These are phyloP conservation scores for Drosophila pseudoobscura DNA, from an alignment of 1,140 invertebrate species.

Conservation along the genomic window DNA sequence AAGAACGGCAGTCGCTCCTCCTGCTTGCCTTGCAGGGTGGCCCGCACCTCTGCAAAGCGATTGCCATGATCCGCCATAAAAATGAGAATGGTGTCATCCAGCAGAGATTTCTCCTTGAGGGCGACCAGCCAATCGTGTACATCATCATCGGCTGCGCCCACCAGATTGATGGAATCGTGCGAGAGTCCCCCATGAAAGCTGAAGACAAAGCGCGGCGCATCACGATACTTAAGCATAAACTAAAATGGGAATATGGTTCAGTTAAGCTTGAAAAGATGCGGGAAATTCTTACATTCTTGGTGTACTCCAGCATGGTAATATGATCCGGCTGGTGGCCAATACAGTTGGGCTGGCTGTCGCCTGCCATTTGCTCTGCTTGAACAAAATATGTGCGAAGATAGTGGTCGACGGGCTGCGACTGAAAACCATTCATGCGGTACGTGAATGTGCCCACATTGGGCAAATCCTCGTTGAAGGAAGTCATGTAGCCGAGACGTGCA, in stretches of 20 bases:
- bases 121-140: constrained; percentile 87
- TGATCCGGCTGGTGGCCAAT: constrained; percentile 91
- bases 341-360: constrained; percentile 87
- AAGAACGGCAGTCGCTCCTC: constrained; percentile 95
- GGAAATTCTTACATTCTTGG: constrained; percentile 85
- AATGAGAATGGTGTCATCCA: constrained; percentile 92
- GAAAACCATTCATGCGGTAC: constrained; percentile 95
- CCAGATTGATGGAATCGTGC: constrained; percentile 92
- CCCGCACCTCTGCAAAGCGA: constrained; percentile 91
- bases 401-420: constrained; percentile 93
- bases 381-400: constrained; percentile 93
- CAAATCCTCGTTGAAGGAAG: constrained; percentile 94
- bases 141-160: constrained; percentile 90
- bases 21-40: constrained; percentile 94
- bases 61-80: constrained; percentile 95
- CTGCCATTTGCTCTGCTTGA: constrained; percentile 84
- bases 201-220: constrained; percentile 91
- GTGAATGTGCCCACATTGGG: constrained; percentile 94
- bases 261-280: too few species aligned
- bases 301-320: constrained; percentile 87
- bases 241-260: constrained; percentile 59
- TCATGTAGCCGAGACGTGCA: constrained; percentile 88
- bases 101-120: constrained; percentile 85
- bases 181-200: constrained; percentile 95
- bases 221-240: constrained; percentile 85